These are phyloP conservation scores for Meiosimyza platycephala DNA, from an alignment of 2,888 invertebrate species.

Conservation along the genomic window DNA sequence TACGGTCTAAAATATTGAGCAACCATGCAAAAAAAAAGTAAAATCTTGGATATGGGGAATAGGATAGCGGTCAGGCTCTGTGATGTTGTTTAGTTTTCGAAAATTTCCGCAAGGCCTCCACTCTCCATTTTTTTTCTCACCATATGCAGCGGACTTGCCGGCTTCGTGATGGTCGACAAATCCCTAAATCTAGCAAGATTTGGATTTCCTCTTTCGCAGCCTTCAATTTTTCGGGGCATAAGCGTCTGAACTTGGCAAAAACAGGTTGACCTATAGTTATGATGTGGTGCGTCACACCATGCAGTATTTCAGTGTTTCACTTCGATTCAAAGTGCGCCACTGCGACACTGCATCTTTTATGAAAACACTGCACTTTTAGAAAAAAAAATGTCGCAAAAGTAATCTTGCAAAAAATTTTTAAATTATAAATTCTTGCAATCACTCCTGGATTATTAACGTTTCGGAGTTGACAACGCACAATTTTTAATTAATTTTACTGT, in stretches of 20 bases:
- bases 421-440: too few relatives aligned
- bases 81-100: constrained; percentile 25
- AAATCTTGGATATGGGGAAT: constrained; percentile 37
- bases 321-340: background rate
- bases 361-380: too few relatives aligned
- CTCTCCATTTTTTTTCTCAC: constrained; percentile 19
- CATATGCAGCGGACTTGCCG: constrained; percentile 32
- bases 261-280: constrained; percentile 37
- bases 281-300: constrained; percentile 26
- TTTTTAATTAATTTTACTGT: too few relatives aligned
- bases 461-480: too few relatives aligned
- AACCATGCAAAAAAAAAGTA: constrained; percentile 17
- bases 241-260: background rate
- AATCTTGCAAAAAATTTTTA: too few relatives aligned
- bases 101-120: constrained; percentile 32
- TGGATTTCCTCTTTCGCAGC: constrained; percentile 41
- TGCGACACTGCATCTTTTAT: too few relatives aligned
- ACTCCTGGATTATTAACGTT: too few relatives aligned
- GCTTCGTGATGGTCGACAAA: constrained; percentile 4
- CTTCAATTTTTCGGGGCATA: constrained; percentile 30
- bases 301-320: too few relatives aligned
- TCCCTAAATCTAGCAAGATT: too few relatives aligned
- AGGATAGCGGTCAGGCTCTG: constrained; percentile 38
- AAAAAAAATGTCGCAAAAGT: too few relatives aligned
- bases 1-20: constrained; percentile 33